Evolutionary conservation across 1,140 invertebrate species (phyloP).

Genomic region (Drosophila repleta): DNA sequence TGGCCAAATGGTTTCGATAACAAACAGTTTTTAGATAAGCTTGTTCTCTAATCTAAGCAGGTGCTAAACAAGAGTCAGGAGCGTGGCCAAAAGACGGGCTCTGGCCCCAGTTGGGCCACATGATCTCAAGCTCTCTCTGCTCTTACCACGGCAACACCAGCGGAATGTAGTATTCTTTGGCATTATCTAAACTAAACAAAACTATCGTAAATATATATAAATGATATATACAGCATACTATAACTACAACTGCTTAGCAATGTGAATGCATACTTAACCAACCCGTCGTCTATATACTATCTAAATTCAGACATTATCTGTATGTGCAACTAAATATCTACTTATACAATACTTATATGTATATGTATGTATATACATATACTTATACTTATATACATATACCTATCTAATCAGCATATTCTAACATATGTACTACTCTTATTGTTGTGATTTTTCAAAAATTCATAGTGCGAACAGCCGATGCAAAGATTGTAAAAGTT

Average conservation of each 20-base stretch:
- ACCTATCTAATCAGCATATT: conserved; percentile 50
- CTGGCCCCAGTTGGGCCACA: conserved; percentile 1
- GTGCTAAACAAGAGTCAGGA: conserved; percentile 8
- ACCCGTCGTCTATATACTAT: conserved; percentile 76
- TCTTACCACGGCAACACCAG: conserved; percentile 1
- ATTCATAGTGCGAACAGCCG: conserved; percentile 55
- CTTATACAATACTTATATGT: conserved; percentile 39
- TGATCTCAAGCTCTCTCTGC: conserved; percentile 37
- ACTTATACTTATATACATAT: conserved; percentile 31
- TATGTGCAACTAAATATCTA: conserved; percentile 72
- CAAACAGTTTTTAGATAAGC: conserved; percentile 21
- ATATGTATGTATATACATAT: conserved; percentile 36
- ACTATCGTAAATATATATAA: conserved; percentile 39
- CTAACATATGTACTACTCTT: conserved; percentile 72
- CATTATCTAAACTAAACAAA: conserved; percentile 24
- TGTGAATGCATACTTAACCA: conserved; percentile 58
- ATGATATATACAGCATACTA: conserved; percentile 41
- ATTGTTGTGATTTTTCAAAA: conserved; percentile 82
- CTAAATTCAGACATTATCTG: conserved; percentile 68
- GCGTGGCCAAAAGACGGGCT: conserved; percentile 7
- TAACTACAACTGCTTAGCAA: conserved; percentile 27
- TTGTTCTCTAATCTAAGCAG: conserved; percentile 5
- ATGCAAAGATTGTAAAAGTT: conserved; percentile 46
- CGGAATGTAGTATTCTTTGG: conserved; percentile 6
- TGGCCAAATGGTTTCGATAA: conserved; percentile 19